Base-by-base conservation (phyloP, 2,113 vertebrate genomes). In the Actenoides hombroni region DNA sequence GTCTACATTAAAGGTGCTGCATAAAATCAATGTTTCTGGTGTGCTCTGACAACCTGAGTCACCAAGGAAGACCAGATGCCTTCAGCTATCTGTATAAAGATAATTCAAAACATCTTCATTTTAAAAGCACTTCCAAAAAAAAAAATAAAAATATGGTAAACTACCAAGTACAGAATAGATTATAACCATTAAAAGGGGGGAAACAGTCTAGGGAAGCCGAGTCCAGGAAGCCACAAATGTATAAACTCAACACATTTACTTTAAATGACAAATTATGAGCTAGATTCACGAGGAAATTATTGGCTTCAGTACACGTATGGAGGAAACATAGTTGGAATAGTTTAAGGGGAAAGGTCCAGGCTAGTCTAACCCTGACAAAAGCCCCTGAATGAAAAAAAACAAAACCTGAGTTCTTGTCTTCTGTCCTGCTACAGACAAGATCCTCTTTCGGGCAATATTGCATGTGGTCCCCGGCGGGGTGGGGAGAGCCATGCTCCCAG, bases 401-500 rank as follows among this genome's bases (percentile, higher is more conserved):
- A n/a, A 86, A 81, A 65, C 11, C 29, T 64, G 29, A 5, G 10
- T 28, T 79, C 15, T 76, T 42, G 2, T 51, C 17, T 69, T 91
- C 29, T 29, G 59, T 23, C 11, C 35, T 3, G 0, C 14, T 16
- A 16, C 4, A 70, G 5, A n/a, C 40, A 48, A 20, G 26, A 68
- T 35, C 26, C 23, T 82, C 35, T 35, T 64, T 15, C 46, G 17
- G 64, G 10, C 20, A 17, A 39, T 40, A 8, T 16, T 40, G 16
- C 11, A 10, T 2, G 0, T 14, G 59, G 20, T 16, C 39, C 39
- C 4, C 1, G 1, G 23, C 4, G 7, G 10, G 24, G 12, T 20
- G 11, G 23, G 42, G 20, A 70, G 24, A 54, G 6, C 17, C 2
- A 0, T 0, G 0, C 10, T 54, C 29, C 31, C 0, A 1, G 12